Evolutionary conservation across 1,140 invertebrate species (phyloP), one percentile per base, ranked within the genome.

Genomic region (Drosophila tsacasi): DNA sequence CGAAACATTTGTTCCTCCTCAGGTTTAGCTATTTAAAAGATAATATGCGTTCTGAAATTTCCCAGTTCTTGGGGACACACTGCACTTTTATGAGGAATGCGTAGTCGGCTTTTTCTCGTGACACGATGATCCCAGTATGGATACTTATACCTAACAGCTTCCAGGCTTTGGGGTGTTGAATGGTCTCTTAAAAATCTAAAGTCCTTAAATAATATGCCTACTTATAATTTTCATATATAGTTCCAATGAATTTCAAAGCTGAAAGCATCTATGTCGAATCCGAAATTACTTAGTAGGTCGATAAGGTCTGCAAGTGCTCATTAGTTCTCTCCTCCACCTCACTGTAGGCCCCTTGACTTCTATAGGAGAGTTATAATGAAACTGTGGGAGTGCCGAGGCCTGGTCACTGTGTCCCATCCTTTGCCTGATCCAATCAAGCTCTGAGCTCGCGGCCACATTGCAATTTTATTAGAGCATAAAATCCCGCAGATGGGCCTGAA

Each of bases 371-470:
- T 9, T 60, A 21, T 42, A 42, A 65, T 65, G 37, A 44, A 49
- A 66, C 23, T 30, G 21, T 25, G 61, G 17, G 21, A 17, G 49
- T 15, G 39, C 27, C 59, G 68, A 27, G 25, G 19, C 25, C 21
- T 52, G 49, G 63, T 19, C 59, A 52, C 15, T 42, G 32, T 55
- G 40, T n/a, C 54, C 23, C 59, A 39, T 76, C 37, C 69, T 62
- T 47, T 47, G 65, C 52, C 65, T 66, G 72, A 69, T 83, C 76
- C 85, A 86, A 86, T 86, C 84, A 86, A 71, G 32, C 61, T 77
- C 47, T 58, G 40, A 59, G 83, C 83, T 68, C 40, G 61, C 40
- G 84, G 83, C 72, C 75, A 76, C 63, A 79, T 79, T 64, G 68
- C 79, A 52, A 65, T 73, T 77, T 77, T 77, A 68, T 77, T 77